Conservation (phyloP, 2,888 invertebrate species). For the Hirtodrosophila confusa region DNA sequence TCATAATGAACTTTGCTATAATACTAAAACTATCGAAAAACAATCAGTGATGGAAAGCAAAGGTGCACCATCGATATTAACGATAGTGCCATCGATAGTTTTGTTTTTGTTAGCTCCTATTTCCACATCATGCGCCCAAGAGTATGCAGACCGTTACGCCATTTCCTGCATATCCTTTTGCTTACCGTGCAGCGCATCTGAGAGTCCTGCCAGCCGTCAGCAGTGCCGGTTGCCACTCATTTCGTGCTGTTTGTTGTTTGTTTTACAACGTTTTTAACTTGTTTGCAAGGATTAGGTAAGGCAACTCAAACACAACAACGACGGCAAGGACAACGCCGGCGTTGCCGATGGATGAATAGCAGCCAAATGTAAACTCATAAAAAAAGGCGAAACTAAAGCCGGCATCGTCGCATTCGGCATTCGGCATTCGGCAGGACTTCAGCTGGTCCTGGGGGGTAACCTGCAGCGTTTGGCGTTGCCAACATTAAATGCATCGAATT, state of each 20-base stretch:
- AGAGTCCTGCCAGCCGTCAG: conserved; percentile 19
- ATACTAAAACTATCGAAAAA: too few relatives aligned
- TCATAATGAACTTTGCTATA: too few relatives aligned
- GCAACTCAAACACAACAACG: conserved; percentile 61
- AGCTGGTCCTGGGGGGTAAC: conserved; percentile 49
- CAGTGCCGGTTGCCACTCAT: conserved; percentile 23
- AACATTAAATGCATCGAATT: conserved; percentile 79
- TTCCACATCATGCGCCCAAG: not conserved
- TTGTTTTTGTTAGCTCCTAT: not conserved
- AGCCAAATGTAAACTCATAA: conserved; percentile 63
- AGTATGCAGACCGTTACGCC: conserved; percentile 14
- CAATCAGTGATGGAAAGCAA: too few relatives aligned
- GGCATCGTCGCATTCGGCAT: conserved; percentile 29
- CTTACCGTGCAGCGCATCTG: conserved; percentile 20
- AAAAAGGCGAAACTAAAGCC: conserved; percentile 46
- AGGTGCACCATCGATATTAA: too few relatives aligned
- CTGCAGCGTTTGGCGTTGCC: conserved; percentile 61
- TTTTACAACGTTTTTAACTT: conserved; percentile 78
- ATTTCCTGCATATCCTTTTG: conserved; percentile 27
- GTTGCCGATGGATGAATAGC: conserved; percentile 32
- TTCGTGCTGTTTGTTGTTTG: conserved; percentile 60
- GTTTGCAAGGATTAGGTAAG: conserved; percentile 77
- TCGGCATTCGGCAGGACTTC: conserved; percentile 4
- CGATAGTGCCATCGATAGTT: too few relatives aligned
- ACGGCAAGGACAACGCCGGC: conserved; percentile 1